phyloP scores from a whole-genome alignment of 2,888 invertebrate genomes.

The Euzetes globulus region DNA sequence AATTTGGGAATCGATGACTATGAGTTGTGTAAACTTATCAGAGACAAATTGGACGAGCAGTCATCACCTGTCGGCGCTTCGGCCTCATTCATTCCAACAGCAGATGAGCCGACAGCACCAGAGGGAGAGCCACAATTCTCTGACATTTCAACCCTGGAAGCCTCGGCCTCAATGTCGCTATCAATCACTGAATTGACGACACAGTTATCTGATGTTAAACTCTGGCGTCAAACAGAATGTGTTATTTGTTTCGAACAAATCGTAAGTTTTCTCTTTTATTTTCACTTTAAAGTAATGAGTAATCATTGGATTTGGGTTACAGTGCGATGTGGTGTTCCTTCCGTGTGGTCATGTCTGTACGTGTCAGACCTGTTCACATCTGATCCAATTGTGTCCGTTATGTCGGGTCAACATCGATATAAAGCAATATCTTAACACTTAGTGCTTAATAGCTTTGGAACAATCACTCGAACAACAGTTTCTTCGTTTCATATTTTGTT shows the following conservation, averaged over 20 bases:
- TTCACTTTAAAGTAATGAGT: not conserved
- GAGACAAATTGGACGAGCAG: not conserved
- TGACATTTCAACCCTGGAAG: constrained; percentile 44
- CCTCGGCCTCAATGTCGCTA: not conserved
- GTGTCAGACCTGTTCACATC: constrained; percentile 61
- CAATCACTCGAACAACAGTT: too few relatives aligned
- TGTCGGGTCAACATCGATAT: constrained; percentile 55
- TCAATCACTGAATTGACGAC: not conserved
- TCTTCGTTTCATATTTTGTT: too few relatives aligned
- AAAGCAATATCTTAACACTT: not conserved
- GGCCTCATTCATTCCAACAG: not conserved
- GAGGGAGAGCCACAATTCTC: not conserved
- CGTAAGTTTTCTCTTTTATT: constrained; percentile 55
- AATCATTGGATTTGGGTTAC: not conserved
- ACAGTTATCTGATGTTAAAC: constrained; percentile 33
- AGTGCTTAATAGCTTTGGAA: not conserved
- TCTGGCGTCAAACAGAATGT: constrained; percentile 57
- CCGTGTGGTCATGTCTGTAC: constrained; percentile 82
- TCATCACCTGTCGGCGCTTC: not conserved
- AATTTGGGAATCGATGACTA: constrained; percentile 23
- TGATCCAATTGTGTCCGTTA: constrained; percentile 64
- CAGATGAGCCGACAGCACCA: not conserved
- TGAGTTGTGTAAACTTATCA: constrained; percentile 1
- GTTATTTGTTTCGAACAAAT: constrained; percentile 70
- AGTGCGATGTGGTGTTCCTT: constrained; percentile 65